phyloP scores from a whole-genome alignment of 1,140 invertebrate species.

The Vollenhovia emeryi region DNA sequence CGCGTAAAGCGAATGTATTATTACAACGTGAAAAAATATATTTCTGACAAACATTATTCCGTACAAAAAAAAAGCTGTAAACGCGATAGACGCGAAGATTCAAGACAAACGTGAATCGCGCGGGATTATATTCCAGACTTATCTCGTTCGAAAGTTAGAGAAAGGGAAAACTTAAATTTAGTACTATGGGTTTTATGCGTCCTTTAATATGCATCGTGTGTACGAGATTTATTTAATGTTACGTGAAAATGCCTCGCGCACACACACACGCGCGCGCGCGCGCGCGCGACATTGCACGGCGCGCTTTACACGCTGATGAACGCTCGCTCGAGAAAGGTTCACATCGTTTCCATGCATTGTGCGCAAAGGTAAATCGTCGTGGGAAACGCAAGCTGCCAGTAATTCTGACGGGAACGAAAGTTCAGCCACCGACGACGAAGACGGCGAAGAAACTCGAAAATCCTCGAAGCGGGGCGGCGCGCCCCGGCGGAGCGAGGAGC shows the following conservation, averaged over 20 bases:
- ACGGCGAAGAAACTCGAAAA: slow-evolving; percentile 70
- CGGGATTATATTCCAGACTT: background rate
- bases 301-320: slow-evolving; percentile 52
- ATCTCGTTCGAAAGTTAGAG: background rate
- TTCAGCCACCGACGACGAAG: slow-evolving; percentile 55
- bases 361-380: slow-evolving; percentile 79
- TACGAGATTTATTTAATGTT: slow-evolving; percentile 50
- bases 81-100: background rate
- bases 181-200: slow-evolving; percentile 12
- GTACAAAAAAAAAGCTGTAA: background rate
- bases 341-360: slow-evolving; percentile 65
- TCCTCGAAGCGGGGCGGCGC: slow-evolving; percentile 59
- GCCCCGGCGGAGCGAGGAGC: slow-evolving; percentile 49
- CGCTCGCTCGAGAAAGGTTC: slow-evolving; percentile 62
- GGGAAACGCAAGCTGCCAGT: slow-evolving; percentile 79
- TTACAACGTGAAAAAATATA: background rate
- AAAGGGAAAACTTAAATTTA: background rate
- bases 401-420: slow-evolving; percentile 73
- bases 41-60: background rate
- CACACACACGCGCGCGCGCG: background rate
- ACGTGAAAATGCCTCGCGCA: slow-evolving; percentile 30
- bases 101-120: background rate
- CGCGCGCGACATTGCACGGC: background rate
- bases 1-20: background rate
- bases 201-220: background rate